These are phyloP conservation scores for Actinia equina DNA, from an alignment of 64 coral and sea anemone genomes.

Conservation along the genomic window DNA sequence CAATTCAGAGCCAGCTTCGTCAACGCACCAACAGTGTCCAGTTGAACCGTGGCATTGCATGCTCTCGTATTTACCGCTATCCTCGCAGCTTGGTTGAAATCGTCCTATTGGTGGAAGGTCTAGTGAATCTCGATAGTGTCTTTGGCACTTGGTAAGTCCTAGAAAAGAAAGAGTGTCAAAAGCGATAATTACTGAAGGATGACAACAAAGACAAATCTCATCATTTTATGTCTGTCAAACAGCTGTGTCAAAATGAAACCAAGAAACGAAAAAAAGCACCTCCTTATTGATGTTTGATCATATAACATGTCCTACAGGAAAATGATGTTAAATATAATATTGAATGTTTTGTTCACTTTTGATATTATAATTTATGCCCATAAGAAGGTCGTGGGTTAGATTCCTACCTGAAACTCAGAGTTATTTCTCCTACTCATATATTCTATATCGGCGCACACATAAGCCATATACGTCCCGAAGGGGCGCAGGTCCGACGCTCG, in stretches of 20 bases:
- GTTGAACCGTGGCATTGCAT: constrained; percentile 75
- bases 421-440: no score
- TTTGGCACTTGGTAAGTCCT: constrained; percentile 18
- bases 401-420: no score
- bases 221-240: neutral
- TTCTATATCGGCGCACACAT: no score
- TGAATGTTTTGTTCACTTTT: no score
- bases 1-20: constrained; percentile 42
- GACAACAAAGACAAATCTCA: no score
- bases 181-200: neutral
- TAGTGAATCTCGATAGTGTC: constrained; percentile 16
- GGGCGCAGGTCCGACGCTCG: no score
- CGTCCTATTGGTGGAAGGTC: constrained; percentile 33
- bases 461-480: no score
- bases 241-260: neutral
- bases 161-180: neutral
- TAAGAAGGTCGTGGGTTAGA: no score
- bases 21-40: constrained; percentile 73
- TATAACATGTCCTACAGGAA: no score
- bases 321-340: no score
- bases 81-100: constrained; percentile 52
- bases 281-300: no score
- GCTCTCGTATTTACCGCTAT: constrained; percentile 60
- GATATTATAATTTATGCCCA: no score
- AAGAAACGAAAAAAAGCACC: neutral